A percentile compares a stretch with the other conserved stretches of the same genome.
These are phyloP conservation scores for Tauraco erythrolophus DNA, from an alignment of 2,113 vertebrate genomes.

Conservation along the genomic window DNA sequence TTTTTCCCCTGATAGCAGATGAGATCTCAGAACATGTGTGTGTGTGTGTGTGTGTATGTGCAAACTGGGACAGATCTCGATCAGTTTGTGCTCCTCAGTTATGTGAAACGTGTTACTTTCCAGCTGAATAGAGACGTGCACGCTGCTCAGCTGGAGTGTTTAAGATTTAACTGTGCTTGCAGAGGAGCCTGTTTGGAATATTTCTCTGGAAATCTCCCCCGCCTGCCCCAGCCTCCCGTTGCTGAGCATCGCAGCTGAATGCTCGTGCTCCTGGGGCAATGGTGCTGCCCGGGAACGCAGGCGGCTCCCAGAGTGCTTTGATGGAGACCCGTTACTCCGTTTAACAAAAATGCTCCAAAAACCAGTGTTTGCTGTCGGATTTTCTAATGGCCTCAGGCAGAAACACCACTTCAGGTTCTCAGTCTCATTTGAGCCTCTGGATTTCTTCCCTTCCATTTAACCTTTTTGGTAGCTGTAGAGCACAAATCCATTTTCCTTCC, in stretches of 20 bases:
- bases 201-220: background rate
- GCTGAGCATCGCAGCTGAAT: rapidly evolving
- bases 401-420: background rate
- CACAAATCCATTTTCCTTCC: background rate
- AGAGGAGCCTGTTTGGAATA: background rate
- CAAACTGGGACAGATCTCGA: background rate
- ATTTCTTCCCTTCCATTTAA: background rate
- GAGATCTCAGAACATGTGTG: background rate
- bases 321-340: too few relatives aligned
- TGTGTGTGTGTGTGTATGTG: background rate
- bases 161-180: too few relatives aligned
- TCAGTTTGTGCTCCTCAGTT: background rate
- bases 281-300: background rate
- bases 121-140: background rate
- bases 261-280: rapidly evolving
- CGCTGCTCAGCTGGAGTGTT: rapidly evolving
- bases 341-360: too few relatives aligned
- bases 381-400: background rate
- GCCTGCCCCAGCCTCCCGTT: rapidly evolving
- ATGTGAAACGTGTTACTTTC: rapidly evolving
- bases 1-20: background rate
- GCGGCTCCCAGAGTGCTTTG: rapidly evolving
- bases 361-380: background rate
- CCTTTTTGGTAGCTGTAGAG: background rate
- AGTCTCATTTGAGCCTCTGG: background rate